Base-by-base conservation (phyloP, 2,888 invertebrate genomes). In the Euspilapteryx auroguttella region DNA sequence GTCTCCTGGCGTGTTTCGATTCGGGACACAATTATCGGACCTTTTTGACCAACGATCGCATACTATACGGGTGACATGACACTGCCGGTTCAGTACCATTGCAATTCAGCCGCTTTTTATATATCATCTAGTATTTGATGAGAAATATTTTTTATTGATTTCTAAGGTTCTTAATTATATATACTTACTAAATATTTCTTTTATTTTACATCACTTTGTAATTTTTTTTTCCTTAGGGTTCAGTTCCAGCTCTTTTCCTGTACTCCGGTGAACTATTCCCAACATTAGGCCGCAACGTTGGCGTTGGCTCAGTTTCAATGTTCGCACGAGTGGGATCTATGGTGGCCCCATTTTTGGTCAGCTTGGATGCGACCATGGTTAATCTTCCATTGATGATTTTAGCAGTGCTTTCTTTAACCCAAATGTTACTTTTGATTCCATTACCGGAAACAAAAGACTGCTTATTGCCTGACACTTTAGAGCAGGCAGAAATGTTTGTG, bases 201-300 rank as follows among this genome's bases (percentile, higher is more conserved):
- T n/a, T n/a, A n/a, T n/a, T n/a, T n/a, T n/a, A n/a, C n/a, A n/a
- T n/a, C n/a, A n/a, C n/a, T n/a, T n/a, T n/a, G n/a, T n/a, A n/a
- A 25, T 25, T 3, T 9, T n/a, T 22, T 27, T 30, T 35, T 33
- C 58, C 62, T 25, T 50, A 81, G 81, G 69, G 81, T 7, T 64
- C 77, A 1, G 54, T 75, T 33, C 68, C 76, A 29, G 62, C 84
- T 1, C 59, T 87, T 30, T 90, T 87, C 50, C 71, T 91, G 11
- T 87, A 82, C 49, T 82, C 87, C 7, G 86, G 88, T 0, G 90
- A 91, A 56, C 53, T 89, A 20, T 89, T 83, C 46, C 91, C 91
- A 7, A 91, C 90, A 0, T 76, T 86, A 10, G 79, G 87, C 3
- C 73, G 91, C 11, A 90, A 90, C 46, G 82, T 83, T 10, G 89